These are phyloP conservation scores for Polietes domitor DNA, from an alignment of 2,888 invertebrate genomes.

Conservation along the genomic window DNA sequence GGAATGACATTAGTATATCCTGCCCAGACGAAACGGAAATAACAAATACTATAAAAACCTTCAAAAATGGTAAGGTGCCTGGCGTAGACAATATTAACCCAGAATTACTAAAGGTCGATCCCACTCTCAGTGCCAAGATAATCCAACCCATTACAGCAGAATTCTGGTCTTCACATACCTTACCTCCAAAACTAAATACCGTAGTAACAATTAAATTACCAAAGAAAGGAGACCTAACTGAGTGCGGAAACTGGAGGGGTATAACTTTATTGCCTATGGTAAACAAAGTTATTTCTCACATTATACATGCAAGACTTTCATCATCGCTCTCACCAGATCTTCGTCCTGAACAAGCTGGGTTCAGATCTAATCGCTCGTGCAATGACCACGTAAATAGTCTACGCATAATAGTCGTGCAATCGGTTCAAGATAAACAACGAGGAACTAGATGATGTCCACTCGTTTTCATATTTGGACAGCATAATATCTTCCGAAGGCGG, in stretches of 20 bases:
- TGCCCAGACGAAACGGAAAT: slow-evolving; percentile 12
- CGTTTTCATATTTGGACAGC: too few species aligned
- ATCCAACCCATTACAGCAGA: too few species aligned
- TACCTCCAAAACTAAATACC: neutral
- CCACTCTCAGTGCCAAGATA: neutral
- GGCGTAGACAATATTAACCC: slow-evolving; percentile 12
- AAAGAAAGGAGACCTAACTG: too few species aligned
- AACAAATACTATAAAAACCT: neutral
- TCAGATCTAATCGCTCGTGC: neutral
- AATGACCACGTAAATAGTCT: neutral
- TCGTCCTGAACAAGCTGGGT: neutral
- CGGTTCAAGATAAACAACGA: too few species aligned
- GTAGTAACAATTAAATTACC: neutral
- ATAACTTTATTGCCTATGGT: too few species aligned
- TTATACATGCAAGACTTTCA: neutral
- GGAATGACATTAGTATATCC: neutral
- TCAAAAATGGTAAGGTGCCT: slow-evolving; percentile 25
- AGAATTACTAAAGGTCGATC: slow-evolving; percentile 26
- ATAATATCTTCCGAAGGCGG: neutral
- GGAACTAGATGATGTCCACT: too few species aligned
- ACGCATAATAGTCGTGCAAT: too few species aligned
- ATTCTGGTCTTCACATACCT: neutral
- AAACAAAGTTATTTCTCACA: too few species aligned
- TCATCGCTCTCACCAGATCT: too few species aligned
- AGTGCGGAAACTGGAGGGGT: too few species aligned